Evolutionary conservation across 2,113 vertebrate species (phyloP).

Genomic region (Petroica traversi): DNA sequence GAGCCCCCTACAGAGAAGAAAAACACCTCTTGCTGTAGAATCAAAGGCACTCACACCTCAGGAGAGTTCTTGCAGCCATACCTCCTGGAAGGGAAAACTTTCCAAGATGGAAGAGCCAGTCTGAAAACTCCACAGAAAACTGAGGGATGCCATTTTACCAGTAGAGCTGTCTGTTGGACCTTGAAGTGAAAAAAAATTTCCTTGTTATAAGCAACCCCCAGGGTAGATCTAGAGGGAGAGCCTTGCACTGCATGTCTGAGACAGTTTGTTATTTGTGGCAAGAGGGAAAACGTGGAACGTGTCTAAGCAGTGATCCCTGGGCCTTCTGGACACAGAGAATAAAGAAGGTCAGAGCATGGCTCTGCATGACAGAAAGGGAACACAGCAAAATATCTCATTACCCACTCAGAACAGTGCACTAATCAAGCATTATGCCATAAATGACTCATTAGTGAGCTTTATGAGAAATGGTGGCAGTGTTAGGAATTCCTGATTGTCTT

Average conservation of each 20-base stretch:
- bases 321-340: background rate
- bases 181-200: background rate
- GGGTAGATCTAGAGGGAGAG: background rate
- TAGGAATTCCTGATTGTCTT: background rate
- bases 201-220: background rate
- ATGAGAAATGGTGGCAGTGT: accelerated
- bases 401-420: background rate
- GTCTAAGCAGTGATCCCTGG: background rate
- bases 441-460: background rate
- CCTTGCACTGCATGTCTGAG: background rate
- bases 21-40: background rate
- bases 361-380: background rate
- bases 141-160: background rate
- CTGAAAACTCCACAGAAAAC: background rate
- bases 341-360: background rate
- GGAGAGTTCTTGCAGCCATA: background rate
- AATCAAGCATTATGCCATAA: background rate
- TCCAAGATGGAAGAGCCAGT: background rate
- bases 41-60: background rate
- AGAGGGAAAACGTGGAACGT: accelerated
- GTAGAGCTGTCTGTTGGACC: background rate
- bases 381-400: background rate
- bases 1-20: background rate
- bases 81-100: background rate
- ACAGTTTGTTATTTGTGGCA: background rate